A percentile compares a stretch with the other conserved stretches of the same genome.
Evolutionary conservation across 1,140 invertebrate genomes (phyloP).

Genomic region (Drosophila arizonae): DNA sequence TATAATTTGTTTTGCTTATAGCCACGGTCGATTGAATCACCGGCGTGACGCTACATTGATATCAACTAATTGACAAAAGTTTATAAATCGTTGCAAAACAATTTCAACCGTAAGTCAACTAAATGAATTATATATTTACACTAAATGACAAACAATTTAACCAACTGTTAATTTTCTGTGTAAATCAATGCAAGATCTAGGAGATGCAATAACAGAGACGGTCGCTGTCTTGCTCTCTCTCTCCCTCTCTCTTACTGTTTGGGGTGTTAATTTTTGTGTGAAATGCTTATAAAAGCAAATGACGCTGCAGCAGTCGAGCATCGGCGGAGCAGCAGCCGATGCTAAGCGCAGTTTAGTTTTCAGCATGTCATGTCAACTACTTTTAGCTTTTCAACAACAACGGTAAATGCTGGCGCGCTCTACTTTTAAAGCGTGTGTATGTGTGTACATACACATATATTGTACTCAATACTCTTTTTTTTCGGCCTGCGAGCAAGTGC

Average conservation of each 20-base stretch:
- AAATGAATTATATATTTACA: constrained; percentile 16
- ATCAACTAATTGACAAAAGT: constrained; percentile 28
- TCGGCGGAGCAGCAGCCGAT: not conserved
- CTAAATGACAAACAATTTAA: constrained; percentile 18
- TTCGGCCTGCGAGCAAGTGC: constrained; percentile 21
- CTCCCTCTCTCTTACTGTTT: not conserved
- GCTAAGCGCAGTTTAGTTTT: constrained; percentile 34
- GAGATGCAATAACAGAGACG: not conserved
- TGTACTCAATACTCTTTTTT: constrained; percentile 21
- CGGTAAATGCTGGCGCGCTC: constrained; percentile 52
- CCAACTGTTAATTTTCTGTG: constrained; percentile 17
- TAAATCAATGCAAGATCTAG: constrained; percentile 11
- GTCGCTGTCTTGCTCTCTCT: not conserved
- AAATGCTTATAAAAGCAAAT: constrained; percentile 53
- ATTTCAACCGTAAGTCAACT: constrained; percentile 20
- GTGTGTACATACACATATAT: not conserved
- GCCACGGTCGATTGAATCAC: constrained; percentile 64
- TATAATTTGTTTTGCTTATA: constrained; percentile 62
- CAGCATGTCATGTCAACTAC: constrained; percentile 45
- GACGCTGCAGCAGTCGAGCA: constrained; percentile 23
- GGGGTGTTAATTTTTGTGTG: constrained; percentile 44
- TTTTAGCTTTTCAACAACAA: constrained; percentile 42
- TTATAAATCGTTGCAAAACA: constrained; percentile 35
- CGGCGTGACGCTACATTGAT: constrained; percentile 33
- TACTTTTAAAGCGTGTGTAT: constrained; percentile 27